These are phyloP conservation scores for Cosmia trapezina DNA, from an alignment of 2,888 invertebrate species.

Conservation along the genomic window DNA sequence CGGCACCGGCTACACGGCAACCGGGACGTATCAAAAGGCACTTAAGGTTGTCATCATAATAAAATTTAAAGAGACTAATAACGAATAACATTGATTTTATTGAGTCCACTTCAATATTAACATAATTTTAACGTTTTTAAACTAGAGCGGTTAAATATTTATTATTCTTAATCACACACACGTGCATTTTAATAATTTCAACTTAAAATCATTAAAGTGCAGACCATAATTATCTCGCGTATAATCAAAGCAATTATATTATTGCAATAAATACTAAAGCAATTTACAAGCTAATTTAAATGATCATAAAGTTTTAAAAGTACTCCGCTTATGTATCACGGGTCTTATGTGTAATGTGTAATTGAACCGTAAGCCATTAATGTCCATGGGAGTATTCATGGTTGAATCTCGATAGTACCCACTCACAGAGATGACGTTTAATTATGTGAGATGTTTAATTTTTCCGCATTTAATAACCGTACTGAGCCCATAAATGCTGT, in stretches of 20 bases:
- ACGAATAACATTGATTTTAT: conserved; percentile 16
- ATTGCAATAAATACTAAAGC: conserved; percentile 33
- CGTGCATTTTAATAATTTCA: conserved; percentile 38
- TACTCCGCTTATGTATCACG: conserved; percentile 36
- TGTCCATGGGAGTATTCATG: conserved; percentile 51
- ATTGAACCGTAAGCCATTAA: conserved; percentile 72
- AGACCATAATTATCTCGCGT: conserved; percentile 45
- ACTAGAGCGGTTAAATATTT: conserved; percentile 63
- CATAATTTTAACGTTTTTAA: conserved; percentile 23
- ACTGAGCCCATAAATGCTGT: conserved; percentile 24
- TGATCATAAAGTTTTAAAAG: conserved; percentile 66
- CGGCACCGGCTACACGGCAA: too few species aligned
- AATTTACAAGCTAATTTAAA: conserved; percentile 65
- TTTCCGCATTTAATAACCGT: conserved; percentile 44
- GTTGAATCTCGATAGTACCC: conserved; percentile 49
- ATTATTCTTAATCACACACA: conserved; percentile 64
- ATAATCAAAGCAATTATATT: conserved; percentile 62
- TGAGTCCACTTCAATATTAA: conserved; percentile 14
- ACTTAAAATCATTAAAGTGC: conserved; percentile 32
- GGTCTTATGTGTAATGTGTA: conserved; percentile 65
- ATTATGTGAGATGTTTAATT: conserved; percentile 58
- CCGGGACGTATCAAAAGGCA: too few species aligned
- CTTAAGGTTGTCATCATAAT: conserved; percentile 29
- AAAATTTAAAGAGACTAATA: conserved; percentile 17
- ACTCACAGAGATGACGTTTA: conserved; percentile 58